A percentile compares a stretch with the other conserved stretches of the same genome.
These are phyloP conservation scores for Elaphurus davidianus DNA, from an alignment of 2,113 vertebrate genomes.

Conservation along the genomic window DNA sequence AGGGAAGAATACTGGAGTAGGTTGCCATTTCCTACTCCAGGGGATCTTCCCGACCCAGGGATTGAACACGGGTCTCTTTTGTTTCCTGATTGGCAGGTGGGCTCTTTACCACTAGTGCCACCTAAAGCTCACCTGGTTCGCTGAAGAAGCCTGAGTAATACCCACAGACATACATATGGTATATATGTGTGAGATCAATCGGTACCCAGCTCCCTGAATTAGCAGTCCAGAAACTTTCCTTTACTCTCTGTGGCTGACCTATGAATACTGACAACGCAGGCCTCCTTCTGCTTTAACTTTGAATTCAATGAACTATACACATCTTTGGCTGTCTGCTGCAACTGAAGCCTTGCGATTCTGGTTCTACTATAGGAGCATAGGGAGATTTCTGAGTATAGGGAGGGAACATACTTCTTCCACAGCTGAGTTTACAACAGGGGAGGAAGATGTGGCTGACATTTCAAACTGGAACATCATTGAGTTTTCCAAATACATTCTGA, in stretches of 20 bases:
- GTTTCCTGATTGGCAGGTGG: background rate
- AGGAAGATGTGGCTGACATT: background rate
- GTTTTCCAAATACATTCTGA: background rate
- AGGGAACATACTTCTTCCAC: rapidly evolving
- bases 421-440: background rate
- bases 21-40: background rate
- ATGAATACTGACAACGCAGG: background rate
- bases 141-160: background rate
- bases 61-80: background rate
- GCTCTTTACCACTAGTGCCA: background rate
- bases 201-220: background rate
- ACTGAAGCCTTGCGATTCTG: background rate
- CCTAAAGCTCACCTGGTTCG: background rate
- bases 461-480: background rate
- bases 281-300: background rate
- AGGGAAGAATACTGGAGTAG: background rate
- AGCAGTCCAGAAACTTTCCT: background rate
- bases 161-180: background rate
- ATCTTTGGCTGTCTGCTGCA: background rate
- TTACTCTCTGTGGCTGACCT: background rate
- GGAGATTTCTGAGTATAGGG: background rate
- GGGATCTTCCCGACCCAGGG: background rate
- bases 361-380: background rate
- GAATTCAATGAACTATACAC: background rate
- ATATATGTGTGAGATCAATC: background rate